A percentile compares a stretch with the other conserved stretches of the same genome.
phyloP scores from a whole-genome alignment of 35 echinoderm and acorn worm genomes.

The Amphiura filiformis region DNA sequence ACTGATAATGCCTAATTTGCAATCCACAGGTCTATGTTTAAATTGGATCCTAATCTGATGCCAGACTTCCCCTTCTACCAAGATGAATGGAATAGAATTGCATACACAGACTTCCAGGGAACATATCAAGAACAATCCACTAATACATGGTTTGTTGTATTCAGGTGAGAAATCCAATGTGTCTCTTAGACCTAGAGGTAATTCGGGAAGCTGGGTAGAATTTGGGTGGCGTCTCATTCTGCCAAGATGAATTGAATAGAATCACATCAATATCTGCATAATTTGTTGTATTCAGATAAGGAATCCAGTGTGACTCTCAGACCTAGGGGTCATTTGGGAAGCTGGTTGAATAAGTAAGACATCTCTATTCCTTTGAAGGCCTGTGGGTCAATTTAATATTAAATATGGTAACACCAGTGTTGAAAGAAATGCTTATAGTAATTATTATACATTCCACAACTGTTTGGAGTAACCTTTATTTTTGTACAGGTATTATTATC shows the following conservation, averaged over 20 bases:
- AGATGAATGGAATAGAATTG: slow-evolving; percentile 99
- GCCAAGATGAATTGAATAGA: slow-evolving; percentile 97
- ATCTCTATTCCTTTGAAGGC: too few relatives aligned
- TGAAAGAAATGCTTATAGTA: too few relatives aligned
- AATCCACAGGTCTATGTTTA: slow-evolving; percentile 87
- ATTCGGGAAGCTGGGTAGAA: not conserved
- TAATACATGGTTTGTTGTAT: slow-evolving; percentile 97
- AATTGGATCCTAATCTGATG: slow-evolving; percentile 90
- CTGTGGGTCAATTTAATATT: too few relatives aligned
- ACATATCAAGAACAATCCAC: slow-evolving; percentile 89
- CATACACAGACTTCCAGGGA: slow-evolving; percentile 87
- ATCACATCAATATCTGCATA: slow-evolving; percentile 77
- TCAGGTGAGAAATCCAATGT: slow-evolving; percentile 97
- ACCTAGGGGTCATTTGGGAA: not conserved
- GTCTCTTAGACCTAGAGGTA: not conserved
- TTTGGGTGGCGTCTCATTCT: slow-evolving; percentile 68
- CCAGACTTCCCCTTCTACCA: slow-evolving; percentile 91
- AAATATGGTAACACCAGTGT: not conserved
- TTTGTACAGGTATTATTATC: too few relatives aligned
- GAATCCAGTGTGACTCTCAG: too few relatives aligned
- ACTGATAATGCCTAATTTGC: not conserved
- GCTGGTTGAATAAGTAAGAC: slow-evolving; percentile 1
- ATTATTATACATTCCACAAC: too few relatives aligned
- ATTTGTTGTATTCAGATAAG: slow-evolving; percentile 98
- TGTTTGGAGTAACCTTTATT: too few relatives aligned